Base-by-base conservation (phyloP, 1,140 invertebrate genomes). In the Calephelis nemesis region DNA sequence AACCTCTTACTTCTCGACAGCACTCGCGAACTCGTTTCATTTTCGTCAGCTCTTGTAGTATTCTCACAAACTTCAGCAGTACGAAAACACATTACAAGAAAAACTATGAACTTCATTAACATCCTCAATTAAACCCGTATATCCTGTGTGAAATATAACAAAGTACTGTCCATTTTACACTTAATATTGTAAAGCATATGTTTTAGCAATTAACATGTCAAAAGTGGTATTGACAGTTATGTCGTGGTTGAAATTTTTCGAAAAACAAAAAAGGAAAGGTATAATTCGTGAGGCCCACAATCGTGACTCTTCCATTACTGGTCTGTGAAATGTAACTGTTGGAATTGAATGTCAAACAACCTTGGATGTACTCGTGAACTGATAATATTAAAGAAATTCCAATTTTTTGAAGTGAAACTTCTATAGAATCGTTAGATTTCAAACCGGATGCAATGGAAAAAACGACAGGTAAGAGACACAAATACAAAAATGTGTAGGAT, bases 1-100 rank as follows among this genome's bases (percentile, higher is more conserved):
- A 96, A 96, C 74, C 96, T 93, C 78, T 94, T 95, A 78, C 93
- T 93, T 73, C 96, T 93, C 7, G 94, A 94, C 74, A 95, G 83
- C 68, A 92, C 70, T 63, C 74, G 84, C 60, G 78, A 72, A 68
- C 68, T 73, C n/a, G 70, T 69, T 72, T 74, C 70, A 72, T 82
- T 84, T 69, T 70, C 68, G 40, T 71, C 75, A 12, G 68, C 69
- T 71, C 70, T 74, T 54, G 49, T 48, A 65, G 63, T 64, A 68
- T 71, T 74, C 52, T 70, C 74, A 68, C 72, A 74, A 73, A 68
- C 58, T 64, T 15, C 63, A 42, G 64, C 66, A 71, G 75, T 68
- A 58, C 74, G 42, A 74, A 67, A 12, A 15, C n/a, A 58, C 69
- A 65, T 54, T 54, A 8, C 40, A 19, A 47, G 39, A 62, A 39